phyloP scores from a whole-genome alignment of 30 jellyfish, hydroid and myxozoan genomes.

The Pelagia noctiluca region DNA sequence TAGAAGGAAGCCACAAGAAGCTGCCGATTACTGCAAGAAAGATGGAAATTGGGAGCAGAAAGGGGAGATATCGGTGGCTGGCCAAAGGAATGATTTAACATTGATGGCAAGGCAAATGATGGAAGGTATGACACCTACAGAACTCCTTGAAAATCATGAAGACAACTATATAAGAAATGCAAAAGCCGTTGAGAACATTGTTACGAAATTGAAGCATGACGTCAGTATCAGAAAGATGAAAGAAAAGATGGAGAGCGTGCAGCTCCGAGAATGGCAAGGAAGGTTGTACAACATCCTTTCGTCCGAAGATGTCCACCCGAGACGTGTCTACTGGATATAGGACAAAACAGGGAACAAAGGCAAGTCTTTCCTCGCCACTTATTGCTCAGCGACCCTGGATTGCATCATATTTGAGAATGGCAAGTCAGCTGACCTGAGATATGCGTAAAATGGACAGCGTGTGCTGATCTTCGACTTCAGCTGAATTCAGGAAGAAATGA shows the following conservation, averaged over 20 bases:
- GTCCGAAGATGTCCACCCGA: background rate
- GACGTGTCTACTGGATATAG: background rate
- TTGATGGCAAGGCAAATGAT: background rate
- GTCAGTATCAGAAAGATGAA: background rate
- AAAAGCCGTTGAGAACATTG: background rate
- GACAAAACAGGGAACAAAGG: slow-evolving; percentile 37
- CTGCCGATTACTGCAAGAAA: slow-evolving; percentile 26
- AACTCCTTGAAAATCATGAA: background rate
- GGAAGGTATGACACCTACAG: background rate
- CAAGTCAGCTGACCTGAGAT: slow-evolving; percentile 18
- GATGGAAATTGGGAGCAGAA: background rate
- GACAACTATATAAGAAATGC: background rate
- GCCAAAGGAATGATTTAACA: slow-evolving; percentile 9
- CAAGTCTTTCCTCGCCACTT: slow-evolving; percentile 10
- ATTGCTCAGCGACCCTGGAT: background rate
- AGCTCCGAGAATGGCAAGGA: background rate
- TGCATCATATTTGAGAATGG: background rate
- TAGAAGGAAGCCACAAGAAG: slow-evolving; percentile 7
- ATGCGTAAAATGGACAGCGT: slow-evolving; percentile 7
- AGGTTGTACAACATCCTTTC: background rate
- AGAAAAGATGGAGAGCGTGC: background rate
- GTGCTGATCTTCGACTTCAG: slow-evolving; percentile 18
- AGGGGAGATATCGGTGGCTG: background rate
- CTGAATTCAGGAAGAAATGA: slow-evolving; percentile 6
- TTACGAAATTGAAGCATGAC: background rate